phyloP scores from a whole-genome alignment of 2,888 invertebrate species.

The Temnothorax unifasciatus region DNA sequence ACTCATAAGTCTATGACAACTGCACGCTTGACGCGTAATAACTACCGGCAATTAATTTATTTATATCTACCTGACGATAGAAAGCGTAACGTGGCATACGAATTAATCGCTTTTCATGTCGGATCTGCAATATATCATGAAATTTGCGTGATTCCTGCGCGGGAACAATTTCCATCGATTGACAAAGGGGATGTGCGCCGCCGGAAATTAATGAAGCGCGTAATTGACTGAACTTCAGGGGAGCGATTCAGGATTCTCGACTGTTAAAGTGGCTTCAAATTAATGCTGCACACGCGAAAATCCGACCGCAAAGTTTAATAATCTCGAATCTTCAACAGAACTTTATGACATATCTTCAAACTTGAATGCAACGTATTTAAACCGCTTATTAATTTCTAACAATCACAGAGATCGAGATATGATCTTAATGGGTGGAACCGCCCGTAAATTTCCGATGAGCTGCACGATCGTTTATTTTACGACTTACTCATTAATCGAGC shows the following conservation, averaged over 20 bases:
- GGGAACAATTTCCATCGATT: constrained; percentile 31
- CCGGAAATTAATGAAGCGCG: constrained; percentile 51
- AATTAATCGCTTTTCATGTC: constrained; percentile 41
- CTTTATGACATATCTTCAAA: constrained; percentile 43
- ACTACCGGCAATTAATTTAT: no score
- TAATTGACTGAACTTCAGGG: constrained; percentile 49
- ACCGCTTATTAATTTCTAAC: constrained; percentile 22
- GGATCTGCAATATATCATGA: background rate
- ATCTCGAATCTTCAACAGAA: constrained; percentile 22
- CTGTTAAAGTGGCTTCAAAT: constrained; percentile 40
- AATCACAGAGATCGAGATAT: background rate
- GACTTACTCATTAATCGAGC: constrained; percentile 13
- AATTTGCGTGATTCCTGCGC: constrained; percentile 18
- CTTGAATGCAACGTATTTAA: constrained; percentile 6
- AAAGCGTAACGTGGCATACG: background rate
- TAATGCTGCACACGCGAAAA: constrained; percentile 29
- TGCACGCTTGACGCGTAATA: no score
- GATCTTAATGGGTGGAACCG: background rate
- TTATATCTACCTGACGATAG: no score
- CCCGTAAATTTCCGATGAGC: constrained; percentile 5
- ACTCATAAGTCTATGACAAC: no score
- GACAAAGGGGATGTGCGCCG: constrained; percentile 23
- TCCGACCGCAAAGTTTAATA: constrained; percentile 46
- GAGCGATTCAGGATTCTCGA: constrained; percentile 9
- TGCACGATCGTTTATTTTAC: constrained; percentile 32